Base-by-base conservation (phyloP, 2,888 invertebrate species). In the Therioaphis trifolii region DNA sequence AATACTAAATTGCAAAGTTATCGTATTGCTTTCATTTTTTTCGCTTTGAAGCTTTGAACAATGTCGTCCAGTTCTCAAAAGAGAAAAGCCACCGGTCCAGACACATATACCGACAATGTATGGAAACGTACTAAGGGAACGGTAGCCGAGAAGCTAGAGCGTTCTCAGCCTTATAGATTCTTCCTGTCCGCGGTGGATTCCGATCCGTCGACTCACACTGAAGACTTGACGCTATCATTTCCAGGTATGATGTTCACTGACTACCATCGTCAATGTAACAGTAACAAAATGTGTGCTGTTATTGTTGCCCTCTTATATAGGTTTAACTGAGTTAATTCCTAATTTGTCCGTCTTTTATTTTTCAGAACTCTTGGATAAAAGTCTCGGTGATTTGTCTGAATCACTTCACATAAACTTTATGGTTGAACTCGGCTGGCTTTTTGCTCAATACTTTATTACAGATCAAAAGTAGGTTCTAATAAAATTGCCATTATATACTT, bases 331-430 rank as follows among this genome's bases (percentile, higher is more conserved):
- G 58, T 40, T 14, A 9, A 66, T 27, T 24, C 4, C 29, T 40
- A n/a, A 29, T 55, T n/a, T n/a, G 2, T 79, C n/a, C n/a, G n/a
- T n/a, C n/a, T n/a, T n/a, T 58, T 58, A 35, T 58, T 49, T 90
- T 89, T 24, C 90, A 91, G 95, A 96, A 89, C 90, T 96, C n/a
- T 89, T 96, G 5, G 95, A 95, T 87, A 90, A 90, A 11, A 94
- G 94, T 87, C 89, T 96, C 4, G 96, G 96, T 0, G 92, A 92
- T 84, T 89, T 96, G 7, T 92, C 93, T 86, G 91, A 91, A 66
- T 93, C 93, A 0, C 89, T 95, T n/a, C 96, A 98, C 89, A 94
- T 98, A 40, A 98, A 96, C 89, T 98, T 96, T 87, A 95, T 97
- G 94, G 94, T 97, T 58, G 96, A 98, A 87, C 91, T 95, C 14